phyloP scores from a whole-genome alignment of 2,113 vertebrate species.

The Arizona elegans region DNA sequence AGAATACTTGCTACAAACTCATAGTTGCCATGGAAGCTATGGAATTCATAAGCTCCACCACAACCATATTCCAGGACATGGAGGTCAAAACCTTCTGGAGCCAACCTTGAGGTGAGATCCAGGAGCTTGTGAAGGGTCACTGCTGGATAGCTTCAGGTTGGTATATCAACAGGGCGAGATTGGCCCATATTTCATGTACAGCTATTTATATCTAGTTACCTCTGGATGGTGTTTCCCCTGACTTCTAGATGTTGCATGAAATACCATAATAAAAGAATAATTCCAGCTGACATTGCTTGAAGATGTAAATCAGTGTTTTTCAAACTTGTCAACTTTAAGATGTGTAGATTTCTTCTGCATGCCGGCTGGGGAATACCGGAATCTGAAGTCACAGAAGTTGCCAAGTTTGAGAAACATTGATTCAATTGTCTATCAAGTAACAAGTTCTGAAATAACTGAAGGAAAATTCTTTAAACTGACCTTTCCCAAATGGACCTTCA shows the following conservation, averaged over 20 bases:
- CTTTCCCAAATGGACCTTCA: neutral
- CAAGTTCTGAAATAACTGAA: neutral
- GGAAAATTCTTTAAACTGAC: neutral
- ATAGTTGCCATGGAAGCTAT: neutral
- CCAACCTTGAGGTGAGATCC: neutral
- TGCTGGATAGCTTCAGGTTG: neutral
- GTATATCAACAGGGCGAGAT: neutral
- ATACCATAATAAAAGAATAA: neutral
- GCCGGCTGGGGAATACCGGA: neutral
- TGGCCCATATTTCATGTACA: neutral
- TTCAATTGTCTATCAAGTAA: neutral
- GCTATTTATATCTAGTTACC: neutral
- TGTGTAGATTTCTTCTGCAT: neutral
- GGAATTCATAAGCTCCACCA: neutral
- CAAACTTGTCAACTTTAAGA: neutral
- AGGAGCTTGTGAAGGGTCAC: neutral
- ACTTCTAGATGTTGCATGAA: neutral
- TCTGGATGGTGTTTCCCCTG: neutral
- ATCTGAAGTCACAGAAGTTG: neutral
- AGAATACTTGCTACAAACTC: neutral
- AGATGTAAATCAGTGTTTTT: neutral
- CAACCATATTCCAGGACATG: neutral
- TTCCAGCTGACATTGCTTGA: neutral
- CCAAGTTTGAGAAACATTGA: neutral
- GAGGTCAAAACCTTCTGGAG: neutral